Evolutionary conservation across 2,888 invertebrate genomes (phyloP).

Genomic region (Allacma fusca): DNA sequence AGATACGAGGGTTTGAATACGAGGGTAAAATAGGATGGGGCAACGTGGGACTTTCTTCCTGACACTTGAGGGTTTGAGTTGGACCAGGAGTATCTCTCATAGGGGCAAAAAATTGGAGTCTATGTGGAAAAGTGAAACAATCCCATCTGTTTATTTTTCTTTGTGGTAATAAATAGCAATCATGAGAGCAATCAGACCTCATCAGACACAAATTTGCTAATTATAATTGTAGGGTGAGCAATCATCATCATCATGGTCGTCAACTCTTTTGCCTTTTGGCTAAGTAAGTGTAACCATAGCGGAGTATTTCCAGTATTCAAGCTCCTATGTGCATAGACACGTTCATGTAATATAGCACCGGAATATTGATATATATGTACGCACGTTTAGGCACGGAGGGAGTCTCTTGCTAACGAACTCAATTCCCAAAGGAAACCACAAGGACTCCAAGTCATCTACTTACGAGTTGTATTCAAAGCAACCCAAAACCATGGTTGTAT

Average conservation of each 20-base stretch:
- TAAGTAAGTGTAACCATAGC: not conserved
- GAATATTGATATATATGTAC: too few species aligned
- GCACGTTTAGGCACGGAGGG: not conserved
- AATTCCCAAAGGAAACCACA: slow-evolving; percentile 12
- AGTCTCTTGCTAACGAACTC: slow-evolving; percentile 1
- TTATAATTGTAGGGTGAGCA: slow-evolving; percentile 55
- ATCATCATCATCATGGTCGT: slow-evolving; percentile 40
- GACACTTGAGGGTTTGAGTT: not conserved
- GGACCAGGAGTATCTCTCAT: not conserved
- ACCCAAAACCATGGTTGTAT: not conserved
- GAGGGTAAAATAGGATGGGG: too few species aligned
- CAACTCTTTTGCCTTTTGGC: slow-evolving; percentile 16
- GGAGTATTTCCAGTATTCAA: too few species aligned
- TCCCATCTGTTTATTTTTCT: not conserved
- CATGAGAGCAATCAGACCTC: slow-evolving; percentile 54
- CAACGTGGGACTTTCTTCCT: too few species aligned
- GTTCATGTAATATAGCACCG: too few species aligned
- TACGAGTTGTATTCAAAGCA: too few species aligned
- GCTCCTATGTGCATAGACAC: not conserved
- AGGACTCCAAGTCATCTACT: not conserved
- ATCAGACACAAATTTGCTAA: slow-evolving; percentile 57
- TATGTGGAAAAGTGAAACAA: not conserved
- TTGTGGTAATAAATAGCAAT: slow-evolving; percentile 55
- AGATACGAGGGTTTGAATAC: too few species aligned
- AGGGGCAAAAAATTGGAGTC: too few species aligned